These are phyloP conservation scores for Nyctereutes procyonoides DNA, from an alignment of 2,113 vertebrate species.

Conservation along the genomic window DNA sequence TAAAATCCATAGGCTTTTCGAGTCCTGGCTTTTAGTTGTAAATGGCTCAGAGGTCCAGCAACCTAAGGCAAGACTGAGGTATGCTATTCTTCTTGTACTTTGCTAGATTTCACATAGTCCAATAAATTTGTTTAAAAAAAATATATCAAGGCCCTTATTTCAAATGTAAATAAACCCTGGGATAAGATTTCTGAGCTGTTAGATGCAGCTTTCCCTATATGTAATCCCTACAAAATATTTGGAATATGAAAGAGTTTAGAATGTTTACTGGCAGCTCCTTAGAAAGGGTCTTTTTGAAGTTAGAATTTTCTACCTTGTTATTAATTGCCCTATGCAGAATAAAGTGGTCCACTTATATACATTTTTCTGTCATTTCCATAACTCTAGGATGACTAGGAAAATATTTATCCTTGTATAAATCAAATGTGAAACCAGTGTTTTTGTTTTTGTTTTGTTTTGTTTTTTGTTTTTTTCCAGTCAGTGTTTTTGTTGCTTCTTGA, in stretches of 20 bases:
- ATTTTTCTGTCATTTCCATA: slow-evolving; percentile 35
- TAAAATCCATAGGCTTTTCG: neutral
- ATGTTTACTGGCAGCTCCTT: neutral
- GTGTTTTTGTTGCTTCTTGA: slow-evolving; percentile 37
- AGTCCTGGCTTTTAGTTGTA: neutral
- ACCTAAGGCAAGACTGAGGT: neutral
- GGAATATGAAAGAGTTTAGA: slow-evolving; percentile 11
- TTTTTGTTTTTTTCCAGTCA: neutral
- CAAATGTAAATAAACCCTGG: slow-evolving; percentile 19
- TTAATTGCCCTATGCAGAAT: slow-evolving; percentile 41
- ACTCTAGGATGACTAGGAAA: slow-evolving; percentile 45
- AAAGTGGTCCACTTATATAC: neutral
- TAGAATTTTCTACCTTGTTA: neutral
- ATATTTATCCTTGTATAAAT: neutral
- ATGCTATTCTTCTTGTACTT: neutral
- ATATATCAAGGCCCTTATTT: neutral
- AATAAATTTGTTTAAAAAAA: neutral
- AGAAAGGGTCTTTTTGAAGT: neutral
- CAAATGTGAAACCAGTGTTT: slow-evolving; percentile 34
- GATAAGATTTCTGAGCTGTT: slow-evolving; percentile 46
- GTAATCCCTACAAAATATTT: neutral
- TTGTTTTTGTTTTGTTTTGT: neutral
- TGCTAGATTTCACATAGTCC: neutral
- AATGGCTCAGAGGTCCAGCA: slow-evolving; percentile 6
- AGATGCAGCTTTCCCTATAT: neutral